These are phyloP conservation scores for Paramuricea clavata DNA, from an alignment of 92 coral and sea anemone species.

Conservation along the genomic window DNA sequence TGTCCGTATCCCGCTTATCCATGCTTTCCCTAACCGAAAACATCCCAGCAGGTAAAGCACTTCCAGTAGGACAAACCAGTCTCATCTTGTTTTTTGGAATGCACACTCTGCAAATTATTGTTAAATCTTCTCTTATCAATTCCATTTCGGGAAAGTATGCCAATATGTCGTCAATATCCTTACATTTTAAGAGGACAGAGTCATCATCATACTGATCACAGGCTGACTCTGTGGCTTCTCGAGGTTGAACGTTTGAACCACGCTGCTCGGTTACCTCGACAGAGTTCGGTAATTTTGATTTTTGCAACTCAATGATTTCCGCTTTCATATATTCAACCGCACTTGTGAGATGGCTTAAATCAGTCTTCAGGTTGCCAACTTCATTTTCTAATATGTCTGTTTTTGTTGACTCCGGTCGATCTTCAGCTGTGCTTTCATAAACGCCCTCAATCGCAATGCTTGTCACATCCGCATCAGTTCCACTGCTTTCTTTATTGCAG, in stretches of 20 bases:
- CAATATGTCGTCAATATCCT: background rate
- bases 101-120: conserved; percentile 12
- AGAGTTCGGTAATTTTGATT: background rate
- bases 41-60: background rate
- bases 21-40: background rate
- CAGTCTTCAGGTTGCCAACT: background rate
- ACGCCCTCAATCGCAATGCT: background rate
- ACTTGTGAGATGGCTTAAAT: background rate
- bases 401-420: background rate
- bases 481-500: background rate
- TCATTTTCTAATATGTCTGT: background rate
- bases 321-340: background rate
- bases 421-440: background rate
- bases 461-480: background rate
- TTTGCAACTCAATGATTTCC: background rate
- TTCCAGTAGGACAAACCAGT: background rate
- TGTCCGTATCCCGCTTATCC: background rate
- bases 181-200: background rate
- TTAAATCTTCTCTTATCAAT: conserved; percentile 2
- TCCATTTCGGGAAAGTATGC: conserved; percentile 1
- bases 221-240: no score
- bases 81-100: background rate
- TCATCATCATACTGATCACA: background rate
- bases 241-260: no score
- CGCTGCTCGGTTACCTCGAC: background rate